phyloP scores from a whole-genome alignment of 2,113 vertebrate species.

The Cebus imitator region DNA sequence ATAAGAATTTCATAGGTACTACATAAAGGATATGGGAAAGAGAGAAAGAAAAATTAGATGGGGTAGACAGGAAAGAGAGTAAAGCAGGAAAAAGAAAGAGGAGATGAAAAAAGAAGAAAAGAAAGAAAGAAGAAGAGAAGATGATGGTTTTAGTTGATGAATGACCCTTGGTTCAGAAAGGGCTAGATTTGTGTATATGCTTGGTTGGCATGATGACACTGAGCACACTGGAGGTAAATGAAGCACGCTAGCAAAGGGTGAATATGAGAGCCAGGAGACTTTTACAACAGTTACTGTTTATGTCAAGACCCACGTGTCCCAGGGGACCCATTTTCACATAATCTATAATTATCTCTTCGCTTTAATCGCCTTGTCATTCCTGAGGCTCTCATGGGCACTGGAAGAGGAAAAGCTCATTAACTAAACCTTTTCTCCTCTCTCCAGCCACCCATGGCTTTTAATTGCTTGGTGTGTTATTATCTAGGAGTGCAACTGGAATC shows the following conservation, averaged over 20 bases:
- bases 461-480: slow-evolving; percentile 96
- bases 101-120: not conserved
- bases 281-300: slow-evolving; percentile 81
- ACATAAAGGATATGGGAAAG: not conserved
- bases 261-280: slow-evolving; percentile 72
- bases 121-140: not conserved
- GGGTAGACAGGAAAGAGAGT: not conserved
- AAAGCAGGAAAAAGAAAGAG: not conserved
- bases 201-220: slow-evolving; percentile 63
- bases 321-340: slow-evolving; percentile 89
- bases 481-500: slow-evolving; percentile 90
- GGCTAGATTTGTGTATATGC: slow-evolving; percentile 62
- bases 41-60: not conserved
- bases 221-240: slow-evolving; percentile 23
- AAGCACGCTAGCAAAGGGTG: slow-evolving; percentile 68
- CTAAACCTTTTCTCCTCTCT: slow-evolving; percentile 94
- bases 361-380: slow-evolving; percentile 90
- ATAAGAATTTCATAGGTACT: slow-evolving; percentile 14
- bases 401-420: slow-evolving; percentile 97
- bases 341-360: slow-evolving; percentile 92
- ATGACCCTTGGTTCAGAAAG: not conserved
- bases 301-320: slow-evolving; percentile 82
- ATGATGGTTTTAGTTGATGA: not conserved
- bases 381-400: slow-evolving; percentile 86
- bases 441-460: slow-evolving; percentile 92